Conservation (phyloP, 2,113 vertebrate species). For the Leucopsar rothschildi region DNA sequence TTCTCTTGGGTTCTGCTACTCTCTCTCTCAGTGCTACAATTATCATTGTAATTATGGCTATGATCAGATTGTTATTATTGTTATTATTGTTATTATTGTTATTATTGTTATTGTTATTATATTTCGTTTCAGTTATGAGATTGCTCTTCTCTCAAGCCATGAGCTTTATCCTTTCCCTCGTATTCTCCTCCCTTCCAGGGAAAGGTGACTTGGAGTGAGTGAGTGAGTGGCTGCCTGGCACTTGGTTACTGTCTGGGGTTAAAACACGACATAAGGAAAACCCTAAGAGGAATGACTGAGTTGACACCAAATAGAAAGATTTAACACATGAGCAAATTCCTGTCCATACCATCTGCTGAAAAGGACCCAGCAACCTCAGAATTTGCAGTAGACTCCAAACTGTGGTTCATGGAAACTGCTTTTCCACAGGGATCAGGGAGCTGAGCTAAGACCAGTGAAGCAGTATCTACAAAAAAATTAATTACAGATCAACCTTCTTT, state of each 20-base stretch:
- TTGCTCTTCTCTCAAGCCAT: not conserved
- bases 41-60: not conserved
- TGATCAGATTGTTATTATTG: no score
- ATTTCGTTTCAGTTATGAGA: not conserved
- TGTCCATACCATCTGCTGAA: not conserved
- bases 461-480: not conserved
- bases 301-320: not conserved
- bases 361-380: not conserved
- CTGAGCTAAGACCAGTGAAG: not conserved
- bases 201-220: not conserved
- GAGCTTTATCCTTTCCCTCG: not conserved
- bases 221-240: not conserved
- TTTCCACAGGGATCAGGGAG: not conserved
- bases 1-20: not conserved
- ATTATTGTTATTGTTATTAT: not conserved
- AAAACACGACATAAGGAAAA: not conserved
- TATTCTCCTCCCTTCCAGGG: not conserved
- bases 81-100: no score
- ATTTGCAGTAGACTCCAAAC: not conserved
- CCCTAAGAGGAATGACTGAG: not conserved
- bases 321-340: not conserved
- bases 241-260: not conserved
- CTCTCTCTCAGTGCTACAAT: not conserved
- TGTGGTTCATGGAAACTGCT: not conserved
- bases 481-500: not conserved